Percentiles rank a stretch among this genome's conserved stretches.
Evolutionary conservation across 2,888 invertebrate genomes (phyloP).

Genomic region (Itoplectis maculator): DNA sequence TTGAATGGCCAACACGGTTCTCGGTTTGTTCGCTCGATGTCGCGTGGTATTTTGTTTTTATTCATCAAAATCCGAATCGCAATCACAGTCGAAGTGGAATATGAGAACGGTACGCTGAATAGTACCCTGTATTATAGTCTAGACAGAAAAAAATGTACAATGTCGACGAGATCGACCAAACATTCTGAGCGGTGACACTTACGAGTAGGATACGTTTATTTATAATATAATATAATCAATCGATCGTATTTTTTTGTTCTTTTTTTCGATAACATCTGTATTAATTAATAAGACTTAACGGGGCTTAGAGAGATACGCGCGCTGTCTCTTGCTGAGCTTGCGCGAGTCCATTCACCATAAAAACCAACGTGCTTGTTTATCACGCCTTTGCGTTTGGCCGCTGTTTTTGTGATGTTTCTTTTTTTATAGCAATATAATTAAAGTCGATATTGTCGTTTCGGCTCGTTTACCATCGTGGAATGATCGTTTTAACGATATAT

Average conservation of each 20-base stretch:
- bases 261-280: slow-evolving; percentile 71
- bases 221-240: slow-evolving; percentile 73
- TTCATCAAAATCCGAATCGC: slow-evolving; percentile 55
- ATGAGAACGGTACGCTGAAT: slow-evolving; percentile 70
- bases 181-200: slow-evolving; percentile 74
- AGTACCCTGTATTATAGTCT: slow-evolving; percentile 63
- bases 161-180: slow-evolving; percentile 66
- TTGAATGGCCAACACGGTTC: slow-evolving; percentile 14
- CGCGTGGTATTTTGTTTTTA: background rate
- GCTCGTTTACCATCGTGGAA: slow-evolving; percentile 23
- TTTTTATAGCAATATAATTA: slow-evolving; percentile 68
- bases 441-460: slow-evolving; percentile 48
- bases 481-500: slow-evolving; percentile 18
- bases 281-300: slow-evolving; percentile 68
- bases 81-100: slow-evolving; percentile 70
- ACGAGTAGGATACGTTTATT: slow-evolving; percentile 71
- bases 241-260: slow-evolving; percentile 61
- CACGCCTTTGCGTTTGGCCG: slow-evolving; percentile 65
- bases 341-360: slow-evolving; percentile 76
- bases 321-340: slow-evolving; percentile 51
- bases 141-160: slow-evolving; percentile 65
- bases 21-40: background rate
- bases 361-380: slow-evolving; percentile 67
- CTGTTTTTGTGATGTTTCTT: slow-evolving; percentile 50
- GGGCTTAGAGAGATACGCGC: slow-evolving; percentile 60